Conservation (phyloP, 64 coral and sea anemone genomes). For the Stichodactyla mertensii region DNA sequence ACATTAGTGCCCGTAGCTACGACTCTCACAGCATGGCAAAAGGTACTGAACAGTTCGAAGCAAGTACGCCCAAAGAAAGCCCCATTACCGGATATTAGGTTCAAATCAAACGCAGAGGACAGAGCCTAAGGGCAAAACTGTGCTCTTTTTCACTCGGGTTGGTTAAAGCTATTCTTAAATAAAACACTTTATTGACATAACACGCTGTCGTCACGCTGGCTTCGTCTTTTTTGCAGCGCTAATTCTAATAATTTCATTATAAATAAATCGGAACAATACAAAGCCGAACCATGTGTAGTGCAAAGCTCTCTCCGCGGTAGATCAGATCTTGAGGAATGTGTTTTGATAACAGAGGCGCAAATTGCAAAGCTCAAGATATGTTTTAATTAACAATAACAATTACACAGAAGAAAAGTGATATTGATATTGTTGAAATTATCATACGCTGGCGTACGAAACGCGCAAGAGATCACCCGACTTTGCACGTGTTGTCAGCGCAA, state of each 20-base stretch:
- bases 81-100: too few species aligned
- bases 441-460: background rate
- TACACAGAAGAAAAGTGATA: background rate
- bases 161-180: background rate
- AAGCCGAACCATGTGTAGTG: background rate
- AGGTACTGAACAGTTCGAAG: too few species aligned
- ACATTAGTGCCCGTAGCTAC: background rate
- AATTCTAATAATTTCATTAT: background rate
- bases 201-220: background rate
- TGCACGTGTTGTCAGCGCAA: background rate
- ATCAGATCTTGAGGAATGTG: background rate
- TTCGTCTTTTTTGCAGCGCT: background rate
- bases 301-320: background rate
- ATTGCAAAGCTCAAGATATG: background rate
- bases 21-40: background rate
- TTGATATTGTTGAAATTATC: background rate
- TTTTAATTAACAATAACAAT: constrained; percentile 10
- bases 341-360: constrained; percentile 4
- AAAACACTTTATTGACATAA: background rate
- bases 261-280: background rate
- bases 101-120: background rate
- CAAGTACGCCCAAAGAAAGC: too few species aligned
- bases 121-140: background rate
- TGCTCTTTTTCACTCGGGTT: background rate
- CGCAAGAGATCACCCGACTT: background rate